Percentiles rank a stretch among this genome's conserved stretches.
phyloP scores from a whole-genome alignment of 2,797 vertebrate genomes.

The Chelidonichthys spinosus region DNA sequence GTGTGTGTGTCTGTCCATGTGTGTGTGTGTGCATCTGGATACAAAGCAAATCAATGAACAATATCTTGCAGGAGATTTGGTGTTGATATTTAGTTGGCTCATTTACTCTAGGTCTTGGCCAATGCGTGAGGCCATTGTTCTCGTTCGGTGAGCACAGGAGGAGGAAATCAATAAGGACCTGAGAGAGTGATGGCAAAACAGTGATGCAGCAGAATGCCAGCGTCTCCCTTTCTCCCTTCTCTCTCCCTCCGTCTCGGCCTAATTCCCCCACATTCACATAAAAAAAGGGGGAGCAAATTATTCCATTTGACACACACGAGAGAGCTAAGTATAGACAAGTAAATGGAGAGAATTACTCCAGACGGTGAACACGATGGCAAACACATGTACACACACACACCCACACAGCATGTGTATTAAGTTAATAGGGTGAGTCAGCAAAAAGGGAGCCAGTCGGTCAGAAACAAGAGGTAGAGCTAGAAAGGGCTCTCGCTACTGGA shows the following conservation, averaged over 20 bases:
- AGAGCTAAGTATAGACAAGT: not conserved
- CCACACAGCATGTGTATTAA: constrained; percentile 61
- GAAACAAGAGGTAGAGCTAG: constrained; percentile 28
- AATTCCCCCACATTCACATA: constrained; percentile 18
- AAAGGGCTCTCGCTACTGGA: constrained; percentile 33
- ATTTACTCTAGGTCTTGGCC: constrained; percentile 60
- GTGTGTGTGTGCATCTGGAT: constrained; percentile 36
- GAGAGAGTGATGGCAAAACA: constrained; percentile 47
- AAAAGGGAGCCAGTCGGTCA: constrained; percentile 51
- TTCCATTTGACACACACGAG: constrained; percentile 4
- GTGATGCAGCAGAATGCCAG: constrained; percentile 32
- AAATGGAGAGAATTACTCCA: constrained; percentile 23
- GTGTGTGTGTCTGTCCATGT: constrained; percentile 24
- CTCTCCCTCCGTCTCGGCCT: not conserved
- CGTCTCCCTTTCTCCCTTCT: not conserved
- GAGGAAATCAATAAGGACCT: constrained; percentile 61
- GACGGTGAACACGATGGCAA: constrained; percentile 32
- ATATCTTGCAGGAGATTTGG: constrained; percentile 64
- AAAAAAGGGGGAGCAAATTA: constrained; percentile 12
- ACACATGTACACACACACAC: constrained; percentile 58
- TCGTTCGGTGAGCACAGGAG: constrained; percentile 27
- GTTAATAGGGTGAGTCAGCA: constrained; percentile 76
- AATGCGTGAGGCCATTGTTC: constrained; percentile 63
- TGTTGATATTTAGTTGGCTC: constrained; percentile 68
- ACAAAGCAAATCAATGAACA: constrained; percentile 74